Percentiles rank a stretch among this genome's conserved stretches.
These are phyloP conservation scores for Lineus longissimus DNA, from an alignment of 1,140 invertebrate genomes.

Conservation along the genomic window DNA sequence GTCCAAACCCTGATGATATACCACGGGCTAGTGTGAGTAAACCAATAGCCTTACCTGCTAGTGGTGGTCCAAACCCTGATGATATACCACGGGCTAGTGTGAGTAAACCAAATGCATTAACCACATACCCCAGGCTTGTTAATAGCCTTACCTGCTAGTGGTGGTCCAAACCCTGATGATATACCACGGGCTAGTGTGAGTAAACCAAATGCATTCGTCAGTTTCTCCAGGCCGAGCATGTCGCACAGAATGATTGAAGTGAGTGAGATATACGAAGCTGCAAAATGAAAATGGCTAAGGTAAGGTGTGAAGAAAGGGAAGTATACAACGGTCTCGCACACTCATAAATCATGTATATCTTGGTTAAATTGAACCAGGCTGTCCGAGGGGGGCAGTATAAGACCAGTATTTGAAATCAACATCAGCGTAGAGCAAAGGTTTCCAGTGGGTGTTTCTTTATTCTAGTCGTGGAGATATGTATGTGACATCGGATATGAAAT, in stretches of 20 bases:
- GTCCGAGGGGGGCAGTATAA: no score
- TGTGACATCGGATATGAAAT: no score
- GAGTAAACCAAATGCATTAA: neutral
- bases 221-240: slow-evolving; percentile 86
- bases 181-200: slow-evolving; percentile 90
- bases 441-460: neutral
- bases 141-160: slow-evolving; percentile 59
- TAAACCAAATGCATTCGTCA: slow-evolving; percentile 95
- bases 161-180: slow-evolving; percentile 75
- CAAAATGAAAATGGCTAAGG: slow-evolving; percentile 35
- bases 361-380: no score
- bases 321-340: no score
- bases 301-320: no score
- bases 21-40: no score
- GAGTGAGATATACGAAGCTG: slow-evolving; percentile 94
- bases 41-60: no score
- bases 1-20: no score
- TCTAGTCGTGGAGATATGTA: neutral
- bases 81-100: neutral
- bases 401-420: no score
- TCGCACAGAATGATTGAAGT: slow-evolving; percentile 98
- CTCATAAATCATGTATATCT: no score
- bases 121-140: neutral
- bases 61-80: no score
- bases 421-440: slow-evolving; percentile 10